Percentiles rank a stretch among this genome's conserved stretches.
Conservation (phyloP, 2,888 invertebrate species). For the Polymixis flavicincta region DNA sequence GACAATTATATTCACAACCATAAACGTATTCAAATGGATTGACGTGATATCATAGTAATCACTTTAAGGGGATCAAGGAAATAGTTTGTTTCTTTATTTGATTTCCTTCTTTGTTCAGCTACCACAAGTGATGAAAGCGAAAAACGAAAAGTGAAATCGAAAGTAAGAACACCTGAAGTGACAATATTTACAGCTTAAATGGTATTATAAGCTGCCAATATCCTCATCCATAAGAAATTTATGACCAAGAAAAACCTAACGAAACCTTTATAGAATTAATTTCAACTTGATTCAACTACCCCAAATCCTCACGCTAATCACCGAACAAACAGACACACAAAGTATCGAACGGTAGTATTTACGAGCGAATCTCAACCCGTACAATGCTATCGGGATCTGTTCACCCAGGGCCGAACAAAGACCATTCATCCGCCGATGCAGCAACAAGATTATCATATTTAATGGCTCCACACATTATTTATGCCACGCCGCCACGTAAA, state of each 20-base stretch:
- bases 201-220: neutral
- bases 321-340: constrained; percentile 56
- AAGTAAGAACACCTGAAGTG: neutral
- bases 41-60: neutral
- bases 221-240: neutral
- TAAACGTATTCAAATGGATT: neutral
- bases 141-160: neutral
- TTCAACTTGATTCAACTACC: constrained; percentile 9
- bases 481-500: constrained; percentile 77
- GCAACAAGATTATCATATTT: constrained; percentile 81
- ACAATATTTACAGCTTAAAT: neutral
- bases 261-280: constrained; percentile 24
- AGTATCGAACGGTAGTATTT: constrained; percentile 64
- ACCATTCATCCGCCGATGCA: constrained; percentile 77
- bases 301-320: constrained; percentile 59
- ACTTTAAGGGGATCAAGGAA: neutral
- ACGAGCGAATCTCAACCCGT: constrained; percentile 62
- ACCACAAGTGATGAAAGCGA: neutral
- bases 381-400: constrained; percentile 73
- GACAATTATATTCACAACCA: neutral
- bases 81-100: neutral
- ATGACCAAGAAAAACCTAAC: neutral
- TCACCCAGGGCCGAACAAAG: constrained; percentile 74
- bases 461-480: constrained; percentile 75
- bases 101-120: neutral